Percentiles rank a stretch among this genome's conserved stretches.
Conservation (phyloP, 2,113 vertebrate species). For the Psilopsiagon aymara region DNA sequence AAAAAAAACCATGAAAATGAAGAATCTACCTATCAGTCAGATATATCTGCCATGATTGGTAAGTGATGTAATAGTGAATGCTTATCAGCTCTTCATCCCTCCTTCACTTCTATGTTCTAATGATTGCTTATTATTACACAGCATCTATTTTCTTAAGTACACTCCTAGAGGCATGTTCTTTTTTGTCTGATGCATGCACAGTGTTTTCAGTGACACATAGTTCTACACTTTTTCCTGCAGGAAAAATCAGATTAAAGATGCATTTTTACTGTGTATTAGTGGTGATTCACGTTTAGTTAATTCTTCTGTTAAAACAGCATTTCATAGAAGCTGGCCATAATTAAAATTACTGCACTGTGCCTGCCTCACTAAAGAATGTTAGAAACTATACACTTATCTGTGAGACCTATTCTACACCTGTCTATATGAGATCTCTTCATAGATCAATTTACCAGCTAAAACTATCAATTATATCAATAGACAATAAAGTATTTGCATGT, state of each 20-base stretch:
- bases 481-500: neutral
- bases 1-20: slow-evolving; percentile 82
- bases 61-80: slow-evolving; percentile 11
- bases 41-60: slow-evolving; percentile 97
- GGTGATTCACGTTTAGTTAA: neutral
- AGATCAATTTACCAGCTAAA: neutral
- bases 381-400: neutral
- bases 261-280: neutral
- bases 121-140: neutral
- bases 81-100: neutral
- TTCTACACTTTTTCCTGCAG: neutral
- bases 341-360: neutral
- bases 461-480: neutral
- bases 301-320: neutral
- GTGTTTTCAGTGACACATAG: neutral
- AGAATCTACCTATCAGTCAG: slow-evolving; percentile 90
- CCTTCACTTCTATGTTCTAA: neutral
- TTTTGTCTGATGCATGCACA: neutral
- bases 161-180: neutral
- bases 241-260: neutral
- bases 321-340: neutral
- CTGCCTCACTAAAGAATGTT: neutral
- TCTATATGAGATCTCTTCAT: neutral
- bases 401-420: neutral
- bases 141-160: neutral